These are phyloP conservation scores for Myiotriccus ornatus DNA, from an alignment of 2,797 vertebrate species.

Conservation along the genomic window DNA sequence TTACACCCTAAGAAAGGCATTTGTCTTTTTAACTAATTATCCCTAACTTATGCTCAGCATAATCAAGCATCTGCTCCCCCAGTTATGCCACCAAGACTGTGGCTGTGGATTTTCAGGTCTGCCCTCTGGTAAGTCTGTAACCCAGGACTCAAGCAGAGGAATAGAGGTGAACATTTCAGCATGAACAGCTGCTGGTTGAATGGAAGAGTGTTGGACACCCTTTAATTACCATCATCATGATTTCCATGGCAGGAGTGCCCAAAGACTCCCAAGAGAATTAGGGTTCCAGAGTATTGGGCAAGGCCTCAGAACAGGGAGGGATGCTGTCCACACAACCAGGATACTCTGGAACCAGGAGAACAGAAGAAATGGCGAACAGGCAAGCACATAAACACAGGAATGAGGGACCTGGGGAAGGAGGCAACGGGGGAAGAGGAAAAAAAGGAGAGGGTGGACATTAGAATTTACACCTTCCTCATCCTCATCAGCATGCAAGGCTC, in stretches of 20 bases:
- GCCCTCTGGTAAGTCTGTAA: neutral
- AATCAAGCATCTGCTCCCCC: neutral
- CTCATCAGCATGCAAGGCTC: neutral
- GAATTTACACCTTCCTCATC: neutral
- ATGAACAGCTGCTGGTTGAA: neutral
- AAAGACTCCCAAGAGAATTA: neutral
- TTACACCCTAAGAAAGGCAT: neutral
- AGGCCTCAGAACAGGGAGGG: neutral
- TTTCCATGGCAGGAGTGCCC: neutral
- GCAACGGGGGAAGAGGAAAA: neutral
- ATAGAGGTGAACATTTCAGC: neutral
- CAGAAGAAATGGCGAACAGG: neutral
- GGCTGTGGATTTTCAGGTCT: neutral
- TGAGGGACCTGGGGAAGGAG: neutral
- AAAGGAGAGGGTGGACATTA: neutral
- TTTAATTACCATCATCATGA: neutral
- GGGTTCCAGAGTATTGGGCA: neutral
- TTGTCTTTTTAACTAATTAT: neutral
- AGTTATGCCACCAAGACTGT: neutral
- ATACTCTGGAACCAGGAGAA: neutral
- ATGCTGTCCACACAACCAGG: neutral
- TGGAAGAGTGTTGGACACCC: neutral
- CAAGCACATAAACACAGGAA: neutral
- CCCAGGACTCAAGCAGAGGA: neutral
- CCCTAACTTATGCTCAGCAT: neutral